Percentiles rank a stretch among this genome's conserved stretches.
Conservation (phyloP, 1,140 invertebrate species). For the Drosophila trapezifrons region DNA sequence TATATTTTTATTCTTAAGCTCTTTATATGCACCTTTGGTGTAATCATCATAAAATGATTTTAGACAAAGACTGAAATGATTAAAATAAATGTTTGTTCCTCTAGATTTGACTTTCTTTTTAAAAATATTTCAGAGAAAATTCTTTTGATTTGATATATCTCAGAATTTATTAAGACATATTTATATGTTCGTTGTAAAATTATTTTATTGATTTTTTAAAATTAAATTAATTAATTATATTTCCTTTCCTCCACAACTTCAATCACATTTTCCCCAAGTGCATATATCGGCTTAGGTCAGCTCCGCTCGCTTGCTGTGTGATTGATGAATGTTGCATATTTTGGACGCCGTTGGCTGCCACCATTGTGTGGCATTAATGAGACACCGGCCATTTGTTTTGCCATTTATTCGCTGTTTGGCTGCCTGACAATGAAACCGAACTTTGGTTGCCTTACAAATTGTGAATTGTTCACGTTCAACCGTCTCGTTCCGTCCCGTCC, state of each 20-base stretch:
- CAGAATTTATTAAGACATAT: no score
- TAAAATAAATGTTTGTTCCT: no score
- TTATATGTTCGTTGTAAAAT: no score
- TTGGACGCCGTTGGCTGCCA: slow-evolving; percentile 71
- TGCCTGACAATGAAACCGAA: slow-evolving; percentile 65
- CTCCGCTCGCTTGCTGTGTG: slow-evolving; percentile 61
- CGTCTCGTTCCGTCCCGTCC: no score
- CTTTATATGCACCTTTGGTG: no score
- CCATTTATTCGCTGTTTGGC: slow-evolving; percentile 46
- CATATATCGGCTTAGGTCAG: slow-evolving; percentile 28
- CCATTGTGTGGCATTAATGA: slow-evolving; percentile 81
- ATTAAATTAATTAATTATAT: no score
- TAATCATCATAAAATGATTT: no score
- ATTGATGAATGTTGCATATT: slow-evolving; percentile 82
- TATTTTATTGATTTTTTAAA: no score
- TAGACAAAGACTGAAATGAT: no score
- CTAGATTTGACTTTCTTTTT: no score
- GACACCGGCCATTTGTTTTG: slow-evolving; percentile 78
- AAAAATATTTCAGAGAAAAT: no score
- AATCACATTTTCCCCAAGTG: slow-evolving; percentile 5
- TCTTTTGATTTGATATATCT: no score
- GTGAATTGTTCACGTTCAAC: slow-evolving; percentile 32
- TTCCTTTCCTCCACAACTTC: background rate
- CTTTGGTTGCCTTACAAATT: slow-evolving; percentile 60
- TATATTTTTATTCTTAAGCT: background rate